A percentile compares a stretch with the other conserved stretches of the same genome.
Conservation (phyloP, 2,113 vertebrate species). For the Calypte anna region DNA sequence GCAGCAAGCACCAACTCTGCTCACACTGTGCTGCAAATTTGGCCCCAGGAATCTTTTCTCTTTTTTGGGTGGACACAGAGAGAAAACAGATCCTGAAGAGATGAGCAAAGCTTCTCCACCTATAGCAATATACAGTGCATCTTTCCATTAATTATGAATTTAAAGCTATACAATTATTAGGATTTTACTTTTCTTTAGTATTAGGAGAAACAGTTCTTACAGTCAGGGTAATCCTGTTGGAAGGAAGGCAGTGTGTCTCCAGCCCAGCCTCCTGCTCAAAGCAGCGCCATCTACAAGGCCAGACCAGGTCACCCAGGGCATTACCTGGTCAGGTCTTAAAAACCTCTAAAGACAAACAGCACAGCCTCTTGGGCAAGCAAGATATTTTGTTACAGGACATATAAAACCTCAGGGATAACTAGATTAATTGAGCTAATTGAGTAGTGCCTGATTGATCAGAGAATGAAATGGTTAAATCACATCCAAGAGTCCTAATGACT, state of each 20-base stretch:
- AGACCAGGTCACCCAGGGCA: not conserved
- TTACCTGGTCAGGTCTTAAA: not conserved
- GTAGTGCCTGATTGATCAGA: not conserved
- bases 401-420: not conserved
- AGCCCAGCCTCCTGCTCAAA: not conserved
- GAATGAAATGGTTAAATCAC: constrained; percentile 19
- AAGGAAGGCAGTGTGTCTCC: not conserved
- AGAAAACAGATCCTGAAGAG: not conserved
- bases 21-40: not conserved
- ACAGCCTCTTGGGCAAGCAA: not conserved
- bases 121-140: not conserved
- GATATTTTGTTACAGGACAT: not conserved
- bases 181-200: not conserved
- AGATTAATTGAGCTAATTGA: not conserved
- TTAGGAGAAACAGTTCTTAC: not conserved
- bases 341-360: not conserved
- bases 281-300: not conserved
- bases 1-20: not conserved
- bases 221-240: not conserved
- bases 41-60: not conserved
- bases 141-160: not conserved
- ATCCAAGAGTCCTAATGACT: not conserved
- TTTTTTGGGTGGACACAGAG: not conserved
- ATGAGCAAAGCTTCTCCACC: not conserved
- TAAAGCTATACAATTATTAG: not conserved